phyloP scores from a whole-genome alignment of 2,888 invertebrate genomes.

The Liodrosophila aerea region DNA sequence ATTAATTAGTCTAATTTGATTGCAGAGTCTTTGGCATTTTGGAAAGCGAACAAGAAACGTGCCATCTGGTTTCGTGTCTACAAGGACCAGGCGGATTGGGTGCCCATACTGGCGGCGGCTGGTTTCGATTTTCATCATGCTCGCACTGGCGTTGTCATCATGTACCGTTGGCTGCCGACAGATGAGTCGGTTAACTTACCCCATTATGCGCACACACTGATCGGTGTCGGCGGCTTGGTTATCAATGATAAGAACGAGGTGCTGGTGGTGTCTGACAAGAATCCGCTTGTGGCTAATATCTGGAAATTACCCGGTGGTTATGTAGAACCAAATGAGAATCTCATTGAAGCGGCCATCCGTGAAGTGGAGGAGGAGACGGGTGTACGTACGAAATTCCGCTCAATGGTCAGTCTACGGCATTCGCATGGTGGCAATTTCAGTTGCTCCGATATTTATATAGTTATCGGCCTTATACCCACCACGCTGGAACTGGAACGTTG shows the following conservation, averaged over 20 bases:
- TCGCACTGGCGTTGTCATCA: conserved; percentile 88
- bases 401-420: conserved; percentile 90
- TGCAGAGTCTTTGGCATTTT: conserved; percentile 87
- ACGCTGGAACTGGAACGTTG: conserved; percentile 87
- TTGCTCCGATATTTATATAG: conserved; percentile 93
- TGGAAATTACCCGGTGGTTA: conserved; percentile 98
- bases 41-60: conserved; percentile 86
- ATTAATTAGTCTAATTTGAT: neutral
- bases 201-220: conserved; percentile 88
- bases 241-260: conserved; percentile 88
- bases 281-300: conserved; percentile 81
- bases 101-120: conserved; percentile 89
- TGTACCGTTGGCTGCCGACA: conserved; percentile 91
- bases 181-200: conserved; percentile 86
- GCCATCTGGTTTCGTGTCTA: conserved; percentile 92
- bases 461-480: conserved; percentile 88
- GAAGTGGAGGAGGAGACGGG: conserved; percentile 97
- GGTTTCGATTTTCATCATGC: conserved; percentile 96
- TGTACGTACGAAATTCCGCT: conserved; percentile 88
- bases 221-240: conserved; percentile 93
- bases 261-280: conserved; percentile 90
- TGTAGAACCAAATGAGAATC: conserved; percentile 93
- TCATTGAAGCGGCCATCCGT: conserved; percentile 90
- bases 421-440: conserved; percentile 89
- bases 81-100: conserved; percentile 87